phyloP scores from a whole-genome alignment of 2,888 invertebrate genomes.

The Antheraea yamamai region DNA sequence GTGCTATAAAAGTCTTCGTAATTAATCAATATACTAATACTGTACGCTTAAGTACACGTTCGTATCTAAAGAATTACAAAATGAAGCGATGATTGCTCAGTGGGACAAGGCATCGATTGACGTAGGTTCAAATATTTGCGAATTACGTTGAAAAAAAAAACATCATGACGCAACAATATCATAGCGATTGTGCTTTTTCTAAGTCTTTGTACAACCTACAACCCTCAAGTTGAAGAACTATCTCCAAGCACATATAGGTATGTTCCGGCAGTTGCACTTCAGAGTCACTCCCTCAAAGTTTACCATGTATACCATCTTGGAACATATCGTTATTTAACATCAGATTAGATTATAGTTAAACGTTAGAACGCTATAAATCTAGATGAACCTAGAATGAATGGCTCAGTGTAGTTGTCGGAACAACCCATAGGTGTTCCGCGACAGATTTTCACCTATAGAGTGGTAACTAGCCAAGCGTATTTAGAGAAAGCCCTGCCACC shows the following conservation, averaged over 20 bases:
- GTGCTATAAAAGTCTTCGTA: background rate
- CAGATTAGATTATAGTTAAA: no score
- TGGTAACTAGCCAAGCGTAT: no score
- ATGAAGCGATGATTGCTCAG: background rate
- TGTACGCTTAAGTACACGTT: background rate
- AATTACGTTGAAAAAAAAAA: background rate
- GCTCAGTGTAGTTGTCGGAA: no score
- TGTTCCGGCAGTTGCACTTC: background rate
- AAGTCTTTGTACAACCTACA: background rate
- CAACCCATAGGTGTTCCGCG: no score
- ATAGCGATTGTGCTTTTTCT: background rate
- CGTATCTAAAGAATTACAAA: background rate
- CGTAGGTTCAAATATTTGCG: background rate
- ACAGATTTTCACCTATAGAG: no score
- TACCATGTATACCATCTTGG: no score
- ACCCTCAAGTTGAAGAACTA: background rate
- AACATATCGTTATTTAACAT: background rate
- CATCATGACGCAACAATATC: background rate
- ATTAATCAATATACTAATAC: background rate
- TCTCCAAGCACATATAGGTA: background rate
- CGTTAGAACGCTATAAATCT: no score
- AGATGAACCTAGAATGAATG: no score
- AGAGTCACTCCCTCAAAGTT: background rate
- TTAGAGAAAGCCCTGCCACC: no score
- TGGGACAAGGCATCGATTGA: background rate